phyloP scores from a whole-genome alignment of 2,113 vertebrate genomes.

The Orientallactaga bullata region DNA sequence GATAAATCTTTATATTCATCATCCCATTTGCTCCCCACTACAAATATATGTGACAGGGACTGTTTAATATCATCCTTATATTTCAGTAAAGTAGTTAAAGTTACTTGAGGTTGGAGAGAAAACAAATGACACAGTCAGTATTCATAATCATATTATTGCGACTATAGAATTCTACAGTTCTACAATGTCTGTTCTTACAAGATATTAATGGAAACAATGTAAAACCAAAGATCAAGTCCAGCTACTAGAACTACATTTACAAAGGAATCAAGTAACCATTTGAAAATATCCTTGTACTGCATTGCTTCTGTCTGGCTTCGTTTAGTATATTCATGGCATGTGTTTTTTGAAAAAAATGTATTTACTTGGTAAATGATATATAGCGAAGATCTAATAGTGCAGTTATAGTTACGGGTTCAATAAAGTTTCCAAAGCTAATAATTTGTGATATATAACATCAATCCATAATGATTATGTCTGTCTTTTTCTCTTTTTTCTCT shows the following conservation, averaged over 20 bases:
- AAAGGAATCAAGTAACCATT: constrained; percentile 19
- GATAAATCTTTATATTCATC: neutral
- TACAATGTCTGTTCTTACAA: constrained; percentile 6
- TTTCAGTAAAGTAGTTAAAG: neutral
- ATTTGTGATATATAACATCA: constrained; percentile 40
- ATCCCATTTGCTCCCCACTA: neutral
- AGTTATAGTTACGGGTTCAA: constrained; percentile 47
- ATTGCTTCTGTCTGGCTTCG: neutral
- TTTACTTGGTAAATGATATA: constrained; percentile 58
- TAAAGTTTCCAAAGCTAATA: constrained; percentile 52
- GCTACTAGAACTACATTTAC: constrained; percentile 32
- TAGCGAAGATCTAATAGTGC: constrained; percentile 35
- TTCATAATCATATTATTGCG: neutral
- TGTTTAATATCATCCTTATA: constrained; percentile 13
- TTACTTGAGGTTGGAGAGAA: neutral
- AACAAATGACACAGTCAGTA: constrained; percentile 31
- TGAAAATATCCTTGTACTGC: constrained; percentile 30
- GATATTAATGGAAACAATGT: constrained; percentile 31
- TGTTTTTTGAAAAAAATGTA: constrained; percentile 43
- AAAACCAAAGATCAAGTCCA: constrained; percentile 18
- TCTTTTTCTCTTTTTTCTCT: neutral
- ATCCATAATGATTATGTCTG: constrained; percentile 22
- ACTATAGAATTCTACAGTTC: neutral
- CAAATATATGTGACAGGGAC: neutral
- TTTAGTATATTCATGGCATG: constrained; percentile 35